These are phyloP conservation scores for Heliconius charithonia DNA, from an alignment of 2,888 invertebrate genomes.

Conservation along the genomic window DNA sequence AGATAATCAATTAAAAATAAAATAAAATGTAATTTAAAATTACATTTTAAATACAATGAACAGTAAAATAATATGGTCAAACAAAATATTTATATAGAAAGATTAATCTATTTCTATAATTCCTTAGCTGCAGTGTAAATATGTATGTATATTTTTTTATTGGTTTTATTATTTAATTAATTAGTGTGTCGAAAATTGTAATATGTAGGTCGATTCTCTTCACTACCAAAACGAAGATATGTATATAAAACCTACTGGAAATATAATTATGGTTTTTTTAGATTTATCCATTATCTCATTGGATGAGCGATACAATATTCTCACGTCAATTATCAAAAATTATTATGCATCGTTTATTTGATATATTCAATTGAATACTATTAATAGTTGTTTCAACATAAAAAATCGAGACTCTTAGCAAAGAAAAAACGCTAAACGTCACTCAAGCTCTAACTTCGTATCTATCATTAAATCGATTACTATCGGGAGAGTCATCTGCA, in stretches of 20 bases:
- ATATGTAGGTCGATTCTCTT: background rate
- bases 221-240: background rate
- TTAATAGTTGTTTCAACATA: conserved; percentile 1
- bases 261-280: background rate
- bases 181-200: too few relatives aligned
- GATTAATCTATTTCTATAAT: background rate
- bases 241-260: conserved; percentile 16
- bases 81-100: too few relatives aligned
- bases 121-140: background rate
- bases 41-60: too few relatives aligned
- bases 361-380: background rate
- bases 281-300: conserved; percentile 2
- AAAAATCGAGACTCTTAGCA: background rate
- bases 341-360: conserved; percentile 7
- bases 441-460: conserved; percentile 69
- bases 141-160: too few relatives aligned
- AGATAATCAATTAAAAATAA: background rate
- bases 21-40: too few relatives aligned
- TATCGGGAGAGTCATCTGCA: conserved; percentile 78
- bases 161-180: too few relatives aligned
- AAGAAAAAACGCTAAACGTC: conserved; percentile 10
- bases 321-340: conserved; percentile 10
- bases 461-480: conserved; percentile 72
- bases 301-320: background rate
- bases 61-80: background rate